These are phyloP conservation scores for Ceratina australensis DNA, from an alignment of 1,140 invertebrate species.

Conservation along the genomic window DNA sequence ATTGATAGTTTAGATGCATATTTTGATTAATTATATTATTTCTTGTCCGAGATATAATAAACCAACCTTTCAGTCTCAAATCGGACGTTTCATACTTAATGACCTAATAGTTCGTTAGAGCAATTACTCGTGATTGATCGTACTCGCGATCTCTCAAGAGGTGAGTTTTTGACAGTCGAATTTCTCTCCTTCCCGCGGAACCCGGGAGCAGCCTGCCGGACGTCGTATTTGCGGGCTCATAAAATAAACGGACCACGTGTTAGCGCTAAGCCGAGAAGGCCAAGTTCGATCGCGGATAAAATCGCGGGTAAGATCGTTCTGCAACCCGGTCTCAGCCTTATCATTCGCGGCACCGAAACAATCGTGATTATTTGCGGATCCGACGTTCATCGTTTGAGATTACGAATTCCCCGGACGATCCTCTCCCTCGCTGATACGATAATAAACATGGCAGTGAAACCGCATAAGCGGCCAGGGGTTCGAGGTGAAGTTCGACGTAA, in stretches of 20 bases:
- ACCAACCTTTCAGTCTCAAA: no score
- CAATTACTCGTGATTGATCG: slow-evolving; percentile 35
- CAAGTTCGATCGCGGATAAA: slow-evolving; percentile 61
- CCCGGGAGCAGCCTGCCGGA: slow-evolving; percentile 33
- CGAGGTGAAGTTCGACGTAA: slow-evolving; percentile 11
- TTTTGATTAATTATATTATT: no score
- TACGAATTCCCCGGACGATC: no score
- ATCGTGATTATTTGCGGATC: no score
- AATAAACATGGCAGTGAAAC: slow-evolving; percentile 15
- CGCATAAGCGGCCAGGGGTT: not conserved
- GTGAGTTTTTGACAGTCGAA: slow-evolving; percentile 51
- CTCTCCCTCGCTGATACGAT: slow-evolving; percentile 2
- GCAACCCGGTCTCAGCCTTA: no score
- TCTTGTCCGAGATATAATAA: no score
- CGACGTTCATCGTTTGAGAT: no score
- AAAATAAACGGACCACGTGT: slow-evolving; percentile 64
- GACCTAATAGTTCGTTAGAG: not conserved
- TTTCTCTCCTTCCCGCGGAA: slow-evolving; percentile 62
- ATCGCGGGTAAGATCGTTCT: not conserved
- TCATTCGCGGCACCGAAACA: no score
- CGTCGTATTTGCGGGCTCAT: slow-evolving; percentile 59
- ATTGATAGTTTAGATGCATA: no score
- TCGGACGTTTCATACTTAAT: no score
- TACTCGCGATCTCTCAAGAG: not conserved
- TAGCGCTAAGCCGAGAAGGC: slow-evolving; percentile 60